A percentile compares a stretch with the other conserved stretches of the same genome.
phyloP scores from a whole-genome alignment of 2,113 vertebrate species.

The Cettia cetti region DNA sequence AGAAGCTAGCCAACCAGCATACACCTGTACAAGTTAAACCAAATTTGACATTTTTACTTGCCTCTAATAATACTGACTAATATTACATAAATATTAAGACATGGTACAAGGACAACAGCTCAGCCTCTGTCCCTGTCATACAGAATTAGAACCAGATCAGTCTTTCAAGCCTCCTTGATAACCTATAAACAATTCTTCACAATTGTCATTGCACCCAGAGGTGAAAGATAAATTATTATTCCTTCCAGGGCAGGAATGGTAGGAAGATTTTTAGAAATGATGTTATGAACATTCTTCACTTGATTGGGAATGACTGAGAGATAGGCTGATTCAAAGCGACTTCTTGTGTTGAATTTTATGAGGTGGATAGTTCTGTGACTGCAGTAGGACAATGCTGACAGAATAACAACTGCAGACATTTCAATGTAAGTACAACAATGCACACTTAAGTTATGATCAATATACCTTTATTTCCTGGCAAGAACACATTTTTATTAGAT shows the following conservation, averaged over 20 bases:
- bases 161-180: slow-evolving; percentile 39
- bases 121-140: background rate
- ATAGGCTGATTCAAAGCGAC: slow-evolving; percentile 15
- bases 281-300: slow-evolving; percentile 23
- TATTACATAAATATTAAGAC: background rate
- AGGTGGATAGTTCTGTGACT: slow-evolving; percentile 20
- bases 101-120: background rate
- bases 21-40: background rate
- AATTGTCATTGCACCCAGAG: slow-evolving; percentile 34
- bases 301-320: slow-evolving; percentile 52
- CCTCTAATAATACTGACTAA: background rate
- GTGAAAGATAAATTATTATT: slow-evolving; percentile 51
- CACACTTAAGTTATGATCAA: background rate
- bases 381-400: background rate
- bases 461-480: slow-evolving; percentile 14
- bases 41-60: background rate
- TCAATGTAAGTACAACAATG: background rate
- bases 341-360: slow-evolving; percentile 32
- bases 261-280: slow-evolving; percentile 10
- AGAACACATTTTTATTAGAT: background rate
- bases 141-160: background rate
- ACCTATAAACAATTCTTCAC: slow-evolving; percentile 12
- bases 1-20: background rate
- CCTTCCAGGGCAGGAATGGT: background rate
- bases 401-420: slow-evolving; percentile 16